phyloP scores from a whole-genome alignment of 2,113 vertebrate species.

The Microtus montanus region DNA sequence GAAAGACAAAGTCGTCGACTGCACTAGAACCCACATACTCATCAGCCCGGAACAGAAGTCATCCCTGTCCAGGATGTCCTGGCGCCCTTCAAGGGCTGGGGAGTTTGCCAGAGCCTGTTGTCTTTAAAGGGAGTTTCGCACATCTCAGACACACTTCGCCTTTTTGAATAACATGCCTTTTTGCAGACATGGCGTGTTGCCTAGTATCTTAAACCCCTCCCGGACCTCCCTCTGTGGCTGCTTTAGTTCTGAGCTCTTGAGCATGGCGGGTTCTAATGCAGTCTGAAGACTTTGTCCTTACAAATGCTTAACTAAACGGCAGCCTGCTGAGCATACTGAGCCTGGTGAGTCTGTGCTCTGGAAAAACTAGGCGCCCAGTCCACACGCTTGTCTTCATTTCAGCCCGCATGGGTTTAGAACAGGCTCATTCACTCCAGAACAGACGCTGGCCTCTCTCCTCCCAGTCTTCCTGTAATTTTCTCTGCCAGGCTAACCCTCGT shows the following conservation, averaged over 20 bases:
- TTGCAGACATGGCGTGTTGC: background rate
- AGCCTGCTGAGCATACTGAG: too few species aligned
- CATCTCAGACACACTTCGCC: background rate
- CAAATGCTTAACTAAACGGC: too few species aligned
- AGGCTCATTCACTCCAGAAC: background rate
- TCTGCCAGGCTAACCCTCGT: background rate
- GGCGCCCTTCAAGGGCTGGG: background rate
- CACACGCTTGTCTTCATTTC: too few species aligned
- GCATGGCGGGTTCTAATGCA: too few species aligned
- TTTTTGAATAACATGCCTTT: background rate
- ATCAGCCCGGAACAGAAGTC: background rate
- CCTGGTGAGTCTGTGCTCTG: too few species aligned
- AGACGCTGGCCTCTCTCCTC: background rate
- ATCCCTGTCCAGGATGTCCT: background rate
- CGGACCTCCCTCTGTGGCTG: background rate
- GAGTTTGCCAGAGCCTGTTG: background rate
- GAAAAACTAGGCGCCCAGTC: too few species aligned
- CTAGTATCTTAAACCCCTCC: background rate
- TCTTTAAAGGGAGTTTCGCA: background rate
- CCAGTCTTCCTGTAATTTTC: background rate
- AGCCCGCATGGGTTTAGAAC: too few species aligned
- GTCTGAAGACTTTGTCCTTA: too few species aligned
- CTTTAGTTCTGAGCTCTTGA: background rate
- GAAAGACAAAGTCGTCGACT: conserved; percentile 34
- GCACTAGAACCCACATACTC: conserved; percentile 20